Conservation (phyloP, 1,140 invertebrate genomes). For the Platyura marginata region DNA sequence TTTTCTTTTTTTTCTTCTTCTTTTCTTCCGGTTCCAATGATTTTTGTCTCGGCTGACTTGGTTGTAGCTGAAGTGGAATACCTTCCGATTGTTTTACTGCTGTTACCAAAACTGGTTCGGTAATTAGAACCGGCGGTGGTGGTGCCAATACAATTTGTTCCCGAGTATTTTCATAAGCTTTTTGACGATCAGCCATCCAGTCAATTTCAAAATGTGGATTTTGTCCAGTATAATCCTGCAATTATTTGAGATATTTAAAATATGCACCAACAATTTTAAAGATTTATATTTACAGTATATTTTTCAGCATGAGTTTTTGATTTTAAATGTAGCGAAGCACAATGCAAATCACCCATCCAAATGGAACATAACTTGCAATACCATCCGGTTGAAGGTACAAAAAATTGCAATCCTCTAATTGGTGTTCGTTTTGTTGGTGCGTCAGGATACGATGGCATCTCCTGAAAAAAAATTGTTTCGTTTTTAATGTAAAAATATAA, state of each 20-base stretch:
- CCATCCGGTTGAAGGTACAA: conserved; percentile 70
- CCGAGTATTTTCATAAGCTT: conserved; percentile 34
- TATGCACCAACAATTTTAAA: conserved; percentile 2
- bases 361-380: conserved; percentile 70
- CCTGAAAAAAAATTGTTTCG: conserved; percentile 28
- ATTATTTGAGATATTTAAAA: neutral
- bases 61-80: conserved; percentile 1
- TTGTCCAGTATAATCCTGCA: conserved; percentile 54
- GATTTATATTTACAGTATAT: conserved; percentile 43
- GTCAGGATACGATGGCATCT: conserved; percentile 42
- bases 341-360: conserved; percentile 75
- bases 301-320: conserved; percentile 56
- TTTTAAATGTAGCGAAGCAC: conserved; percentile 66
- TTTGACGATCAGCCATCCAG: conserved; percentile 62
- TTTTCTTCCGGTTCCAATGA: conserved; percentile 7
- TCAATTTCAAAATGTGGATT: conserved; percentile 72
- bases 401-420: conserved; percentile 69
- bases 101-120: conserved; percentile 24
- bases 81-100: neutral
- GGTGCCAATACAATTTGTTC: conserved; percentile 7
- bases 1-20: conserved; percentile 19
- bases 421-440: conserved; percentile 56
- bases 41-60: too few species aligned
- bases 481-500: neutral
- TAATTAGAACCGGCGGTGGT: conserved; percentile 18